These are phyloP conservation scores for Megalopta genalis DNA, from an alignment of 1,140 invertebrate genomes.

Conservation along the genomic window DNA sequence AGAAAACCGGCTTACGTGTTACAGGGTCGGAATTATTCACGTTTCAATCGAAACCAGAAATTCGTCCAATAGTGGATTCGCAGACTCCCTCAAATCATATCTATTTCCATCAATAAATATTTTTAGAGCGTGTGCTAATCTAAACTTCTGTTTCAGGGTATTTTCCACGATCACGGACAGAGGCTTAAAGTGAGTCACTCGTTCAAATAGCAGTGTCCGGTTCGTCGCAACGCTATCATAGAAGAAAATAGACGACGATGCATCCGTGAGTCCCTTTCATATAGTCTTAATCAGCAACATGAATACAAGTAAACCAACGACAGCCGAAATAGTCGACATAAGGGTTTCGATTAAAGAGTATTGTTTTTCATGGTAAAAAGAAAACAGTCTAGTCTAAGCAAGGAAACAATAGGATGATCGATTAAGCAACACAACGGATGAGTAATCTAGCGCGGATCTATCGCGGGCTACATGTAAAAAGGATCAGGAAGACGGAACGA, in stretches of 20 bases:
- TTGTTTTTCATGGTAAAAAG: too few relatives aligned
- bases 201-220: not conserved
- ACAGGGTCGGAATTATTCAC: not conserved
- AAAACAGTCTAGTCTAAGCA: not conserved
- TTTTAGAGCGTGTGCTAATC: not conserved
- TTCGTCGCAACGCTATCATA: not conserved
- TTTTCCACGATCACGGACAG: not conserved
- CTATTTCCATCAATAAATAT: not conserved
- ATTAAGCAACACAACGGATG: not conserved
- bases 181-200: conserved; percentile 1
- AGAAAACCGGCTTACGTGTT: not conserved
- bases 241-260: not conserved
- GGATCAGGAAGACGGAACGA: conserved; percentile 31
- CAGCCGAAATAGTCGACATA: too few relatives aligned
- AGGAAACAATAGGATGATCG: not conserved
- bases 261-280: too few relatives aligned
- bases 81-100: not conserved
- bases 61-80: not conserved
- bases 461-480: conserved; percentile 37
- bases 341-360: too few relatives aligned
- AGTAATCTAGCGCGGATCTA: conserved; percentile 18
- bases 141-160: not conserved
- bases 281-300: too few relatives aligned
- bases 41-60: not conserved
- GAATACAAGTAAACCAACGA: too few relatives aligned